Base-by-base conservation (phyloP, 2,888 invertebrate species). In the Cosmia trapezina region DNA sequence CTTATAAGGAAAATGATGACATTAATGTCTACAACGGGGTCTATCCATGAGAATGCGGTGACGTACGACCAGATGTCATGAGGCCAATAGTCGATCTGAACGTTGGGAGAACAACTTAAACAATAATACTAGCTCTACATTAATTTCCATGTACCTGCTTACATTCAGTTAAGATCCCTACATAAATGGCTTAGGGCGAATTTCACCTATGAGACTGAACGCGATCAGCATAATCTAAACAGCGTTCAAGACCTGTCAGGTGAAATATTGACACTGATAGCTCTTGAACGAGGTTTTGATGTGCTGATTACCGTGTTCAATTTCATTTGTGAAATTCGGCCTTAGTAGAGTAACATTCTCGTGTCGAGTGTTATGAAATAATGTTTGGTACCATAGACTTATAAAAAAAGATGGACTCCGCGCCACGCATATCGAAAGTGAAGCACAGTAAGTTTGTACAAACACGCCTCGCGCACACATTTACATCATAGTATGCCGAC, bases 1-100 rank as follows among this genome's bases (percentile, higher is more conserved):
- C 41, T 77, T 60, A 81, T 57, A 71, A 84, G 83, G 83, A 83
- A 83, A 83, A 83, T 6, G n/a, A 11, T 57, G 37, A 8, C 19
- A 54, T 68, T 53, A 66, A 77, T 75, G 73, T 78, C 65, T 81
- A 66, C 78, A 78, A 56, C 37, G 22, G 78, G 70, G 74, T 81
- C 76, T 78, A 83, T 59, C 70, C 53, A 66, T 37, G 72, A 83
- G 65, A 66, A 28, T 49, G 8, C 62, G 62, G 17, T 81, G 81
- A 81, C 84, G 81, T 76, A 59, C 9, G 3, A 3, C 37, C 53
- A 57, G 67, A 71, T 70, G 70, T 78, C 73, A 69, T 65, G 33
- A 69, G 73, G 81, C 63, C 57, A 83, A 64, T 62, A 64, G 56
- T 70, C 70, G 60, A 53, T 62, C 60, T 37, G 6, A 28, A 22